These are phyloP conservation scores for Anguilla pacifica DNA, from an alignment of 2,797 vertebrate genomes.

Conservation along the genomic window DNA sequence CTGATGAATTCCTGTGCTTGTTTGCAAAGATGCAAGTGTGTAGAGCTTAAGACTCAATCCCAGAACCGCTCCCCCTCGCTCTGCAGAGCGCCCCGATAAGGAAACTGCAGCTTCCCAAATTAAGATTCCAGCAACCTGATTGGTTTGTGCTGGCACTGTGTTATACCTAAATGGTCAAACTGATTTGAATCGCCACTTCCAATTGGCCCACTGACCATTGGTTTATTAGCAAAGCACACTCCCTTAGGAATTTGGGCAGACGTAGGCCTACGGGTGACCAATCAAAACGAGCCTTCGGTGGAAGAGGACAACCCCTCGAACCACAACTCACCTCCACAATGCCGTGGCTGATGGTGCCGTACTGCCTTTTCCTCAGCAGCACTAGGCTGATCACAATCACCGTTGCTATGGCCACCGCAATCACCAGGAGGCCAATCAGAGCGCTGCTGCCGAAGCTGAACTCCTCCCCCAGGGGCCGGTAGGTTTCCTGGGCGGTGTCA, in stretches of 20 bases:
- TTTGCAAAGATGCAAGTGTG: neutral
- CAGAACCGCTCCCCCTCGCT: too few relatives aligned
- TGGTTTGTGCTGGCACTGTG: too few relatives aligned
- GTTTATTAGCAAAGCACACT: neutral
- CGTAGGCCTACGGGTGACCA: neutral
- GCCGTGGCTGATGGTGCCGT: slow-evolving; percentile 96
- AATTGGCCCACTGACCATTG: too few relatives aligned
- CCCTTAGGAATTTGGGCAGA: too few relatives aligned
- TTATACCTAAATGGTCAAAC: too few relatives aligned
- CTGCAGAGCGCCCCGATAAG: too few relatives aligned
- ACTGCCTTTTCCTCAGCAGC: slow-evolving; percentile 94
- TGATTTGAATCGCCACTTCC: too few relatives aligned
- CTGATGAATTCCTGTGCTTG: neutral
- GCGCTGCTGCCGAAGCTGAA: slow-evolving; percentile 92
- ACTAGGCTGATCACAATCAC: slow-evolving; percentile 96
- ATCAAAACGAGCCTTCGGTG: neutral
- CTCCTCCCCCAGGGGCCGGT: slow-evolving; percentile 83
- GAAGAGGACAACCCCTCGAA: neutral
- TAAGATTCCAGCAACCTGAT: too few relatives aligned
- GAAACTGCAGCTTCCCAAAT: too few relatives aligned
- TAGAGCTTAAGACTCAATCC: too few relatives aligned
- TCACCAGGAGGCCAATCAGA: slow-evolving; percentile 93
- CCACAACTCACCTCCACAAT: slow-evolving; percentile 89
- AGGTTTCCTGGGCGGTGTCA: slow-evolving; percentile 73
- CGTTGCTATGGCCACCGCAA: slow-evolving; percentile 91